Evolutionary conservation across 2,797 vertebrate genomes (phyloP).

Genomic region (Dendrocincla fuliginosa): DNA sequence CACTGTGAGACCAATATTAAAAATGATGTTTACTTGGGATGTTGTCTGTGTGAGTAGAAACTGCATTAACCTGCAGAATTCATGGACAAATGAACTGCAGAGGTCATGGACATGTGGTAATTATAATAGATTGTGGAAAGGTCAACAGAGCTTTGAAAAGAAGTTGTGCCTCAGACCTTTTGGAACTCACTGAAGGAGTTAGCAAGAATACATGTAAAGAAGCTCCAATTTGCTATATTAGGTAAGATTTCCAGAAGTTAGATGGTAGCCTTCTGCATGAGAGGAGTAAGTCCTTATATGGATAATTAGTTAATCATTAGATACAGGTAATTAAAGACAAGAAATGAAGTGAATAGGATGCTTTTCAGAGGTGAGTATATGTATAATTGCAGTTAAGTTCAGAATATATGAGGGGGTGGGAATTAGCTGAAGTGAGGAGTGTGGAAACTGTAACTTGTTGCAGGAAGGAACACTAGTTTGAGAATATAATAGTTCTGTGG

Average conservation of each 20-base stretch:
- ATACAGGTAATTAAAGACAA: background rate
- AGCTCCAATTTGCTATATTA: background rate
- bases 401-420: background rate
- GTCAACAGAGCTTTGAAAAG: background rate
- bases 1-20: background rate
- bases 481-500: background rate
- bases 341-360: background rate
- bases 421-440: background rate
- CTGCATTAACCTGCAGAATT: background rate
- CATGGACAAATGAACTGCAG: background rate
- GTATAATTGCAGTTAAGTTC: background rate
- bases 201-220: background rate
- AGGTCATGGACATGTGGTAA: background rate
- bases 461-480: background rate
- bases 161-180: background rate
- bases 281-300: fast-evolving
- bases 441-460: background rate
- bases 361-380: background rate
- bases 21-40: background rate
- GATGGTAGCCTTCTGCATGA: background rate
- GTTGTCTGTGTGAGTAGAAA: background rate
- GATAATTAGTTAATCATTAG: background rate
- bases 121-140: background rate
- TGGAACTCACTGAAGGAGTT: background rate
- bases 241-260: background rate